These are phyloP conservation scores for Pterois miles DNA, from an alignment of 2,797 vertebrate genomes.

Conservation along the genomic window DNA sequence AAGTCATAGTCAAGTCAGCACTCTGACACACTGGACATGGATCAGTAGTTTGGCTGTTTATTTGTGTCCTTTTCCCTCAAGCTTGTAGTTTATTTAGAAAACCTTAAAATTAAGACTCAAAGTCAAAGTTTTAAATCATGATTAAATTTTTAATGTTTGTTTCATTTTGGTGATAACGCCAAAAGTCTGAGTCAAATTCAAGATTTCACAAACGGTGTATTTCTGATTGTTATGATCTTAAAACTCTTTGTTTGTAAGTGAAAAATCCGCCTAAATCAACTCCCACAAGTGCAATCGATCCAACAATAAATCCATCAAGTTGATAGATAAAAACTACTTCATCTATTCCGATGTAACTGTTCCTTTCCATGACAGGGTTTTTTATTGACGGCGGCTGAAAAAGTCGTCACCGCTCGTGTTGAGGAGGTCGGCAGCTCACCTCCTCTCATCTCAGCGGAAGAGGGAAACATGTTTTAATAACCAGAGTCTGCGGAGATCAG, in stretches of 20 bases:
- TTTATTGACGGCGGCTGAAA: slow-evolving; percentile 9
- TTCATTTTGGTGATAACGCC: background rate
- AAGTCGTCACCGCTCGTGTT: slow-evolving; percentile 28
- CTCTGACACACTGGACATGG: too few relatives aligned
- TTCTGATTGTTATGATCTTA: background rate
- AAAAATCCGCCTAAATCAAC: background rate
- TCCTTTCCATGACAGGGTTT: background rate
- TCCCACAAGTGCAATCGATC: background rate
- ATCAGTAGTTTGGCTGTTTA: too few relatives aligned
- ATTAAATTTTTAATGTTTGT: too few relatives aligned
- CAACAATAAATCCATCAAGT: slow-evolving; percentile 5
- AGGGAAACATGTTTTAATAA: slow-evolving; percentile 77
- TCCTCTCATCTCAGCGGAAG: slow-evolving; percentile 71
- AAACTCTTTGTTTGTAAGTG: background rate
- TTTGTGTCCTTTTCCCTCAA: too few relatives aligned
- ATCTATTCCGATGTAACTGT: background rate
- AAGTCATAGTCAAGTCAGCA: too few relatives aligned
- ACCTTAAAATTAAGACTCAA: too few relatives aligned
- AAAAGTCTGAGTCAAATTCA: background rate
- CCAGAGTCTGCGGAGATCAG: slow-evolving; percentile 71
- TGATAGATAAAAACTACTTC: background rate
- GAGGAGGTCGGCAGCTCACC: slow-evolving; percentile 45
- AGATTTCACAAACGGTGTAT: background rate
- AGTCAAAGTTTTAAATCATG: too few relatives aligned
- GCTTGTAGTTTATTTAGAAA: too few relatives aligned